Percentiles rank a stretch among this genome's conserved stretches.
Conservation (phyloP, 2,888 invertebrate genomes). For the Cantharis rustica region DNA sequence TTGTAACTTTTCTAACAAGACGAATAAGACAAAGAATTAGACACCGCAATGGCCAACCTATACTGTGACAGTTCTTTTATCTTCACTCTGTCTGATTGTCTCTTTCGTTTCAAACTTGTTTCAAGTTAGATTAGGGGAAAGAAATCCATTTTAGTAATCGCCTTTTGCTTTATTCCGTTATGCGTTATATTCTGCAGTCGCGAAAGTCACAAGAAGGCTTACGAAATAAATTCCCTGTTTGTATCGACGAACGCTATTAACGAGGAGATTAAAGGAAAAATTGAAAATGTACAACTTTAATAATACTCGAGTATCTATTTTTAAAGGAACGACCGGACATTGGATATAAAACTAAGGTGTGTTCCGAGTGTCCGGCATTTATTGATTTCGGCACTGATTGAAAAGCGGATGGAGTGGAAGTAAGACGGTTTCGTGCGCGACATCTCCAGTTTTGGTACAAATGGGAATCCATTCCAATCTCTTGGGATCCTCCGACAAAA, state of each 20-base stretch:
- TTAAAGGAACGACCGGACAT: conserved; percentile 9
- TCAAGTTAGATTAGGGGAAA: conserved; percentile 36
- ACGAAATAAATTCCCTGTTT: not conserved
- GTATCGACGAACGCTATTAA: not conserved
- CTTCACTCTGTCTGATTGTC: conserved; percentile 37
- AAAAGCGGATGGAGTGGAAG: conserved; percentile 56
- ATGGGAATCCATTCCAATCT: conserved; percentile 46
- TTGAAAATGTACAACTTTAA: conserved; percentile 7
- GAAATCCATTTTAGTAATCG: conserved; percentile 34
- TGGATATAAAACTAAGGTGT: conserved; percentile 29
- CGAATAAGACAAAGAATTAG: conserved; percentile 39
- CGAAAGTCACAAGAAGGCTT: not conserved
- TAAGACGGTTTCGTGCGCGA: conserved; percentile 51
- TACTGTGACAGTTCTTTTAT: conserved; percentile 40
- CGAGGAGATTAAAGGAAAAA: not conserved
- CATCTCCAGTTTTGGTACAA: conserved; percentile 47
- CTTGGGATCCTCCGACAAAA: conserved; percentile 39
- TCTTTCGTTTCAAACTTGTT: conserved; percentile 36
- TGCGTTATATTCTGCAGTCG: not conserved
- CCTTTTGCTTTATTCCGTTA: not conserved
- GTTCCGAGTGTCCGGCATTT: conserved; percentile 37
- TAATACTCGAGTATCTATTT: conserved; percentile 9
- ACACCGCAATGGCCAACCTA: conserved; percentile 36
- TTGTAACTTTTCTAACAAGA: conserved; percentile 34
- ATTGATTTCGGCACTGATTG: conserved; percentile 53